Evolutionary conservation across 2,888 invertebrate genomes (phyloP).

Genomic region (Microctonus hyperodae): DNA sequence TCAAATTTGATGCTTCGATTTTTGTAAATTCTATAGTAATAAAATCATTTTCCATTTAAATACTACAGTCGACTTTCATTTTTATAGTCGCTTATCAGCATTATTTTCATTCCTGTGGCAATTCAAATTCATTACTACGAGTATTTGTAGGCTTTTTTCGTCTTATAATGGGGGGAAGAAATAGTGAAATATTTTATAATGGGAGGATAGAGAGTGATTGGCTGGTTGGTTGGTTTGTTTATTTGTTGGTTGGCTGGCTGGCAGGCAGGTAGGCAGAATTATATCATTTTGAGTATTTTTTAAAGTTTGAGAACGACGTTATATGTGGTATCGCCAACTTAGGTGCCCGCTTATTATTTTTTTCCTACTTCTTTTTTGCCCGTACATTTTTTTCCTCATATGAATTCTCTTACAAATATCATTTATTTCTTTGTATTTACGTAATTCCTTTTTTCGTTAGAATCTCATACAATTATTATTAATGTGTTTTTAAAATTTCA

Average conservation of each 20-base stretch:
- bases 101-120: background rate
- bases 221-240: too few relatives aligned
- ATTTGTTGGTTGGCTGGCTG: conserved; percentile 35
- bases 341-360: conserved; percentile 37
- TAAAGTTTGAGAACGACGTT: conserved; percentile 44
- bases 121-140: too few relatives aligned
- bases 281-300: conserved; percentile 50
- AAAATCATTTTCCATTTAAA: background rate
- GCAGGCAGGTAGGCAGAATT: too few relatives aligned
- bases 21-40: background rate
- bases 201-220: background rate
- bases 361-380: conserved; percentile 28
- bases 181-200: background rate
- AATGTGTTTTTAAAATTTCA: conserved; percentile 60
- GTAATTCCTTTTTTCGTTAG: conserved; percentile 45
- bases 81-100: background rate
- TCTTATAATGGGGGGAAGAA: background rate
- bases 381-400: conserved; percentile 10
- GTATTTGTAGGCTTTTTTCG: background rate
- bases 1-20: background rate
- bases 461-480: conserved; percentile 59
- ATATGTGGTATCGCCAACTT: conserved; percentile 39
- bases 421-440: conserved; percentile 35
- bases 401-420: conserved; percentile 35
- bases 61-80: background rate